phyloP scores from a whole-genome alignment of 2,113 vertebrate species.

The Colaptes auratus region DNA sequence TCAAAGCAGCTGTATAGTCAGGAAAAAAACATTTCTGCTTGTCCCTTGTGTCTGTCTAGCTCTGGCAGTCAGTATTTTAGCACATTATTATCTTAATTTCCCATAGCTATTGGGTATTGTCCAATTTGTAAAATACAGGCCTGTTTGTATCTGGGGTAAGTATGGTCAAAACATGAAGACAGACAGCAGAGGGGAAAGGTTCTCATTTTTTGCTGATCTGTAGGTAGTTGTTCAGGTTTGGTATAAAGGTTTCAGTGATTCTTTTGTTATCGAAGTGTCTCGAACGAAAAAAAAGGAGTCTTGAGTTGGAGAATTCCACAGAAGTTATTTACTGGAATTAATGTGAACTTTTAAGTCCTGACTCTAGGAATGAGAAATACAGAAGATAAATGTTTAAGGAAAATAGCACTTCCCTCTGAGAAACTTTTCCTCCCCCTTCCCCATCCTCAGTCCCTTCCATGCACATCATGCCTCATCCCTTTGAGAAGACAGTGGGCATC shows the following conservation, averaged over 20 bases:
- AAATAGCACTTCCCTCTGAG: neutral
- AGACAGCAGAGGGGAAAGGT: neutral
- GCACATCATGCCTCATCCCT: neutral
- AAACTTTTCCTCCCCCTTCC: neutral
- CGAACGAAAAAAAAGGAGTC: rapidly evolving
- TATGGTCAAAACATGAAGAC: neutral
- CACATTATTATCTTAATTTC: constrained; percentile 61
- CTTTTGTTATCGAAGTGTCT: neutral
- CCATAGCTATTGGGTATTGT: constrained; percentile 39
- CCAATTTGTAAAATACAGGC: constrained; percentile 35
- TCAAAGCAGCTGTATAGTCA: constrained; percentile 62
- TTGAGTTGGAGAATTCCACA: neutral
- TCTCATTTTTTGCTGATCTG: neutral
- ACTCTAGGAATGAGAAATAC: neutral
- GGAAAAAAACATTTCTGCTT: constrained; percentile 53
- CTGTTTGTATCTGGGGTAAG: constrained; percentile 12
- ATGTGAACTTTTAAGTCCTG: neutral
- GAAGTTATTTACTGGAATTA: neutral
- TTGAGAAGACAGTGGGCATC: neutral
- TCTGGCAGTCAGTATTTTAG: constrained; percentile 53
- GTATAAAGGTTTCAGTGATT: neutral
- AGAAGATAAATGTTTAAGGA: neutral
- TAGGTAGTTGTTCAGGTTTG: neutral
- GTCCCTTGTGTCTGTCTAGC: constrained; percentile 55
- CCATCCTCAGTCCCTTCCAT: neutral